Conservation (phyloP, 2,888 invertebrate species). For the Eledone cirrhosa region DNA sequence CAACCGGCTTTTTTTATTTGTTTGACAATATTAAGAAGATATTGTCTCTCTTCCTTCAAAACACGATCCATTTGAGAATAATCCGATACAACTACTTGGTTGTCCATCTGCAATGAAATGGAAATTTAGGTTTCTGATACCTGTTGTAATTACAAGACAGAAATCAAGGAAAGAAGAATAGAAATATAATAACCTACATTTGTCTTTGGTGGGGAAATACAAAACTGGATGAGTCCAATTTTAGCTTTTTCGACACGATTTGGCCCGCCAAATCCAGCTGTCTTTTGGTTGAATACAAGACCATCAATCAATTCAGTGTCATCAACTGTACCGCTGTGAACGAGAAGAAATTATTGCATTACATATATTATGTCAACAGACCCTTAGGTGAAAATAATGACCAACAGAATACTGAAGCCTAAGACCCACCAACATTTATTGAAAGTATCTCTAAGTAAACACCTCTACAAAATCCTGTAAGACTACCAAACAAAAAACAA, state of each 20-base stretch:
- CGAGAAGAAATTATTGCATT: not conserved
- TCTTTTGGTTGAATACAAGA: constrained; percentile 90
- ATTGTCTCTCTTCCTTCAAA: constrained; percentile 94
- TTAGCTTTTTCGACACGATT: constrained; percentile 96
- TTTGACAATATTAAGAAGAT: constrained; percentile 97
- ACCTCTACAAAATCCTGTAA: too few species aligned
- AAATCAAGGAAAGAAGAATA: not conserved
- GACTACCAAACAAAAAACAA: too few species aligned
- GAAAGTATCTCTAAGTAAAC: too few species aligned
- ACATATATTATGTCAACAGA: too few species aligned
- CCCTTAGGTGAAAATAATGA: too few species aligned
- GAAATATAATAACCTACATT: constrained; percentile 70
- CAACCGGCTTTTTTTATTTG: constrained; percentile 98
- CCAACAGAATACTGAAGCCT: too few species aligned
- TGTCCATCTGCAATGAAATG: constrained; percentile 66
- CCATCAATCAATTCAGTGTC: constrained; percentile 96
- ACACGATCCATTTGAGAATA: constrained; percentile 99
- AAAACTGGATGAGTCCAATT: constrained; percentile 98
- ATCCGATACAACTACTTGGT: constrained; percentile 84
- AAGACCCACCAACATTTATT: too few species aligned
- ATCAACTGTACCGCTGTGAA: constrained; percentile 85
- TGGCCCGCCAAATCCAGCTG: constrained; percentile 87
- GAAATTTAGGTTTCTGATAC: not conserved
- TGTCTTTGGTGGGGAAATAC: constrained; percentile 99
- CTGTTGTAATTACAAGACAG: not conserved